Evolutionary conservation across 2,888 invertebrate species (phyloP).

Genomic region (Aspidiotus destructor): DNA sequence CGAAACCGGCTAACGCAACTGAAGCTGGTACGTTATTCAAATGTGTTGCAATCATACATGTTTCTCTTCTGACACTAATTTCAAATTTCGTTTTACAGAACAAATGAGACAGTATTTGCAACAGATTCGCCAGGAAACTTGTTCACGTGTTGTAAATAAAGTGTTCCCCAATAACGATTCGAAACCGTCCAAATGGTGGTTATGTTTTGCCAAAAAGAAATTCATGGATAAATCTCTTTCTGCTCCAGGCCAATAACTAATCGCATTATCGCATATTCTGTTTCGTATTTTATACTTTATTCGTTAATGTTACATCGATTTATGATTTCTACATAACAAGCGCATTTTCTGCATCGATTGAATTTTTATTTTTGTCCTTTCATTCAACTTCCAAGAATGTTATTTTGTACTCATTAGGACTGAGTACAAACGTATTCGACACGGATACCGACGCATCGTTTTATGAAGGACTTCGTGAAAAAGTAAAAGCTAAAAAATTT

Average conservation of each 20-base stretch:
- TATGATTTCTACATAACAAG: too few relatives aligned
- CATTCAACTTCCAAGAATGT: too few relatives aligned
- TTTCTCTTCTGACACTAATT: background rate
- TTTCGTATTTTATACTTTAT: too few relatives aligned
- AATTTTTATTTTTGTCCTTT: too few relatives aligned
- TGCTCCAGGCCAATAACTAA: slow-evolving; percentile 65
- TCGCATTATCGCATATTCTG: too few relatives aligned
- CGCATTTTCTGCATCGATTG: too few relatives aligned
- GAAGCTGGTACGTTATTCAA: slow-evolving; percentile 57
- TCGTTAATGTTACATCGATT: too few relatives aligned
- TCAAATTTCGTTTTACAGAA: slow-evolving; percentile 50
- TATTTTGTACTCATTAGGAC: too few relatives aligned
- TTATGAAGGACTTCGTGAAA: too few relatives aligned
- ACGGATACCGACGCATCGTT: too few relatives aligned
- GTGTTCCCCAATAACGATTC: slow-evolving; percentile 84
- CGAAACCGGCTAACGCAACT: slow-evolving; percentile 63
- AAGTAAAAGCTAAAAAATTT: too few relatives aligned
- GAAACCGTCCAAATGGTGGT: slow-evolving; percentile 99
- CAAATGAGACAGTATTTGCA: slow-evolving; percentile 84
- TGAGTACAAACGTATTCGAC: too few relatives aligned
- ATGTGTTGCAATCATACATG: background rate
- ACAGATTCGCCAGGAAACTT: slow-evolving; percentile 92
- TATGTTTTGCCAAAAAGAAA: slow-evolving; percentile 97
- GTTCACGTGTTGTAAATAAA: slow-evolving; percentile 79
- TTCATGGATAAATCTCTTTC: slow-evolving; percentile 98